Base-by-base conservation (phyloP, 1,140 invertebrate species). In the Tenebrio molitor region DNA sequence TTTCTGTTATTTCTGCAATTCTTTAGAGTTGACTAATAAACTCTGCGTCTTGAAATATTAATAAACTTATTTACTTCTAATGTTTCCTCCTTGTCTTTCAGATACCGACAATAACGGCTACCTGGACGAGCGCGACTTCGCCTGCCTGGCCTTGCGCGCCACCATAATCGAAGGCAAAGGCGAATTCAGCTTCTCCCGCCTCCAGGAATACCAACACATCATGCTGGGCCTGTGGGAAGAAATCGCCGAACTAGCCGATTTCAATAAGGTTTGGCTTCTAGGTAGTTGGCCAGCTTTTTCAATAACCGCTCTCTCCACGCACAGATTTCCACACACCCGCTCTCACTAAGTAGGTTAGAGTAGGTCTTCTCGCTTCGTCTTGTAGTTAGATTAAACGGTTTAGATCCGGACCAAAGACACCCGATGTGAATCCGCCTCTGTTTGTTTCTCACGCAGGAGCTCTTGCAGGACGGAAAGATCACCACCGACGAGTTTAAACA, bases 81-180 rank as follows among this genome's bases (percentile, higher is more conserved):
- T n/a, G n/a, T n/a, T 8, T 53, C 17, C 16, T 12, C 16, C 2
- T 21, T 53, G 8, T n/a, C 25, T 58, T 58, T 58, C 81, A 94
- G 93, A 95, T 85, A 92, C 93, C 73, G 93, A 95, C 82, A 92
- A 91, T 84, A 94, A 95, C 82, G 93, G 92, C 17, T 91, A 89
- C 79, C 81, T 95, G 76, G 92, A 94, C 74, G 88, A 92, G 73
- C 90, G 91, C 76, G 92, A 95, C 83, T 94, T 95, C 80, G 89
- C 92, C 71, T 93, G 92, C 80, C 88, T 94, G 83, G 92, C 92
- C 7, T 81, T 95, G 4, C 87, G 91, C 74, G 91, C 92, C 66
- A 94, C 92, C 63, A 87, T 94, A 5, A 88, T 94, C 39, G 92
- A 94, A 79, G 92, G 92, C 62, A 93, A 93, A 75, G 93, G 93